Evolutionary conservation across 1,140 invertebrate genomes (phyloP).

Genomic region (Varroa destructor): DNA sequence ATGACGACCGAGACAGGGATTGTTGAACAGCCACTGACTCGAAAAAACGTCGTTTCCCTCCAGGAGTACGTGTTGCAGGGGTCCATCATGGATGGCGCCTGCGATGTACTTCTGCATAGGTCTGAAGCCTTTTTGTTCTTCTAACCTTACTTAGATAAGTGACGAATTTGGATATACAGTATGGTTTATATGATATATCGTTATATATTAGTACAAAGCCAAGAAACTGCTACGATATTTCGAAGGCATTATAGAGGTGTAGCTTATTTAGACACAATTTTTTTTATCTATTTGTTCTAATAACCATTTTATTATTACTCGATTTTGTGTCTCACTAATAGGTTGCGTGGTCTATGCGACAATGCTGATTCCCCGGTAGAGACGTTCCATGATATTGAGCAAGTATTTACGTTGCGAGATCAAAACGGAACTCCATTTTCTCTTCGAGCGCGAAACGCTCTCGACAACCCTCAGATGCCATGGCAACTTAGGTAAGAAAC

Average conservation of each 20-base stretch:
- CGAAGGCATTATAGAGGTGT: too few relatives aligned
- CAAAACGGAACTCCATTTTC: constrained; percentile 44
- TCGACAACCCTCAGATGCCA: constrained; percentile 61
- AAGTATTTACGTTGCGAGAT: constrained; percentile 36
- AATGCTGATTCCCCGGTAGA: constrained; percentile 71
- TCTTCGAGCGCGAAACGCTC: constrained; percentile 58
- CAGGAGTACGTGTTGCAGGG: constrained; percentile 81
- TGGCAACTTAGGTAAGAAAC: constrained; percentile 48
- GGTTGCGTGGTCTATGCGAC: constrained; percentile 79
- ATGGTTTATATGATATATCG: too few relatives aligned
- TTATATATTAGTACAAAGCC: too few relatives aligned
- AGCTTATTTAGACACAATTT: too few relatives aligned
- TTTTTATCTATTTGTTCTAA: too few relatives aligned
- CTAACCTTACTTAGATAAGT: too few relatives aligned
- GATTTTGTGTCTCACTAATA: not conserved
- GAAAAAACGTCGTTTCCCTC: constrained; percentile 67
- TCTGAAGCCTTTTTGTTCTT: not conserved
- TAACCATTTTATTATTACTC: too few relatives aligned
- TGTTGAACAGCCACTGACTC: constrained; percentile 12
- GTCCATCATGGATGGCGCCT: constrained; percentile 74
- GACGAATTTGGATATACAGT: too few relatives aligned
- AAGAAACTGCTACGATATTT: too few relatives aligned
- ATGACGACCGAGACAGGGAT: constrained; percentile 3
- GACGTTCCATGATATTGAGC: constrained; percentile 69
- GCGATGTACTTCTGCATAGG: constrained; percentile 72